Evolutionary conservation across 2,797 vertebrate genomes (phyloP), one percentile per base, ranked within the genome.

Genomic region (Platyrinchus mystaceus): DNA sequence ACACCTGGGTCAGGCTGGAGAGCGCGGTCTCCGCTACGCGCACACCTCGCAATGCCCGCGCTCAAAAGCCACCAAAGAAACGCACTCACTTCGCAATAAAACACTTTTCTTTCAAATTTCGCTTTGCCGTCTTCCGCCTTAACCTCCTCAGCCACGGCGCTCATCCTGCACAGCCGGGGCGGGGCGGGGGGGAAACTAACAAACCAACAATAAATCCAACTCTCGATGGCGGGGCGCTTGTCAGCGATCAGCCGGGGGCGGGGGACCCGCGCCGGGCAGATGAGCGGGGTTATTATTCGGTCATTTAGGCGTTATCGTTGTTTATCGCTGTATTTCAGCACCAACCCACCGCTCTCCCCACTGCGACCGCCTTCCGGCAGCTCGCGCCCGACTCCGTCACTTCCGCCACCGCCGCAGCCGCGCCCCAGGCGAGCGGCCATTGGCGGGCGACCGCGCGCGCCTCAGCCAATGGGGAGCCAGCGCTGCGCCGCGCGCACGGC

Each of bases 1-100:
- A 3, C 46, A 36, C 3, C 24, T 1, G 36, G 17, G 5, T 6
- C 24, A 17, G 19, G 5, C 27, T 15, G 16, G 15, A 50, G 49
- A 50, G 49, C 16, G 49, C 49, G 28, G 21, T 19, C 50, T 5
- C 17, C 28, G 50, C 1, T 12, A 52, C 50, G 36, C 44, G 27
- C 59, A 17, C 75, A 7, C 9, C 50, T 16, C 1, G 44, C 59
- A 3, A 6, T 0, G 34, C 34, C 82, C 6, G 23, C 50, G 19
- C 55, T 3, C 19, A 37, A 67, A 37, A 49, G 14, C 5, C 70
- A 37, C 3, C 53, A 14, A 21, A 17, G 27, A 79, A 70, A 67
- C 6, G 1, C 56, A 94, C 96, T 94, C 90, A 96, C 96, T 32
- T 96, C 73, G 41, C 95, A 97, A n/a, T 87, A 96, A 43, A 93